Evolutionary conservation across 2,797 vertebrate species (phyloP).

Genomic region (Mormyrus proboscirostris): DNA sequence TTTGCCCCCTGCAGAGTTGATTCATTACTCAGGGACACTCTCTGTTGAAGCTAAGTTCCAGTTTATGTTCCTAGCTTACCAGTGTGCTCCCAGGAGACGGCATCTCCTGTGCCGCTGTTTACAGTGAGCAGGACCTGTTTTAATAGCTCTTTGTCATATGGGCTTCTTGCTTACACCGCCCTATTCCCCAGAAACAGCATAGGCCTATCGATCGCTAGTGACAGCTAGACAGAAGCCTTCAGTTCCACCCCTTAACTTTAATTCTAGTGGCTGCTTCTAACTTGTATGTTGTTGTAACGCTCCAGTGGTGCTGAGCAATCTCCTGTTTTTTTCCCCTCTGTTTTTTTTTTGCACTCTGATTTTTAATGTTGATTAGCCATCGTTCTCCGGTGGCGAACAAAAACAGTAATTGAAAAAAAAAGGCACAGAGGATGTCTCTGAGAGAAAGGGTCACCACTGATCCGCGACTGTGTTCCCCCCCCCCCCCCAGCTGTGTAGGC

Average conservation of each 20-base stretch:
- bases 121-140: neutral
- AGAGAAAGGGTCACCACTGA: constrained; percentile 27
- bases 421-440: neutral
- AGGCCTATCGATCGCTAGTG: neutral
- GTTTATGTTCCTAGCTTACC: neutral
- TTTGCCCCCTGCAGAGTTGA: neutral
- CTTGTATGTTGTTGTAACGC: neutral
- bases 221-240: neutral
- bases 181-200: neutral
- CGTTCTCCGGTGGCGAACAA: neutral
- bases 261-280: neutral
- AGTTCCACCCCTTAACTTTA: neutral
- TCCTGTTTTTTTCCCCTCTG: neutral
- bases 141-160: neutral
- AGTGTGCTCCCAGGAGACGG: neutral
- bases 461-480: constrained; percentile 41
- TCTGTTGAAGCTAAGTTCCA: constrained; percentile 9
- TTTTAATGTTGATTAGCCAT: neutral
- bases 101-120: neutral
- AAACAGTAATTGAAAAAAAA: neutral
- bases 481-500: constrained; percentile 52
- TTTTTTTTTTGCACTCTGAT: neutral
- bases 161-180: neutral
- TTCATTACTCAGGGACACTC: constrained; percentile 4
- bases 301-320: neutral